Evolutionary conservation across 1,140 invertebrate genomes (phyloP), one percentile per base, ranked within the genome.

Genomic region (Heliothis virescens): DNA sequence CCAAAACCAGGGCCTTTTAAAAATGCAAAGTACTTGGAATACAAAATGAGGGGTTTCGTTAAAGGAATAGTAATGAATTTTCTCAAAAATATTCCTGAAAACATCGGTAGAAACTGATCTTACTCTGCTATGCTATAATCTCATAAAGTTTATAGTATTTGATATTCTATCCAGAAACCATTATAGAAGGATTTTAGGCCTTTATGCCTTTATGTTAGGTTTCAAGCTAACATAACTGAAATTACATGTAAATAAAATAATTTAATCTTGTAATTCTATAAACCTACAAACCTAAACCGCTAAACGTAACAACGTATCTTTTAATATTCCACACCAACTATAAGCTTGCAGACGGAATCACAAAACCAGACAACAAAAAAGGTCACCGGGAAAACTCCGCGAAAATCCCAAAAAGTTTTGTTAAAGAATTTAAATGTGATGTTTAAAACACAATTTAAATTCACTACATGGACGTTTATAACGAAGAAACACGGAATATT

Each of bases 11-110:
- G 69, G 60, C 57, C 72, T 74, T 73, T 73, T 74, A 74, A 74
- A 71, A 60, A 74, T 74, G 55, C 60, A 60, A 74, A 74, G 72
- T 48, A 74, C 55, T 48, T 47, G 12, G 72, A 74, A 74, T 74
- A 59, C 34, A 74, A 60, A 74, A 74, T 60, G n/a, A 74, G 55
- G 41, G 72, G 72, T 48, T 60, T 74, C 52, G 15, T 60, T 48
- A 47, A 74, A 60, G 53, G 34, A 48, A 59, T 74, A 16, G 29
- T 59, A 60, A 71, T 71, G 67, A 55, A 71, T 12, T 16, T 48
- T n/a, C n/a, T 48, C n/a, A 41, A 65, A 65, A 55, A 34, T 71
- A 55, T 48, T 21, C 21, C 53, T 55, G 21, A 34, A 55, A 53
- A 71, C 67, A 29, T 21, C 16, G 5, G 34, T 41, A 9, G 5